Percentiles rank a stretch among this genome's conserved stretches.
Conservation (phyloP, 1,140 invertebrate genomes). For the Tetramorium simillimum region DNA sequence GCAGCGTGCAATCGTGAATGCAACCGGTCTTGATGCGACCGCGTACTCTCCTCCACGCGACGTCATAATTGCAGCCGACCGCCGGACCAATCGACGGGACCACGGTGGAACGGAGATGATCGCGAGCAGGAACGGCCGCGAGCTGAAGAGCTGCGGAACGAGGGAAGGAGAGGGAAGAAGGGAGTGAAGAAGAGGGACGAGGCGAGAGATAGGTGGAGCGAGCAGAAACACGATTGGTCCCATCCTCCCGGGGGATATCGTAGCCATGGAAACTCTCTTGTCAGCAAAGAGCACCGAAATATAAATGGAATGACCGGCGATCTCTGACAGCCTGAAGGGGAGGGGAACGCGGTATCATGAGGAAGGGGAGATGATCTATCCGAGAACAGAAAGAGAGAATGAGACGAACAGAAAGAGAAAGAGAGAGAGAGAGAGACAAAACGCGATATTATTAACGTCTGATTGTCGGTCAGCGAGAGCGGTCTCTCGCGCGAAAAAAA, state of each 20-base stretch:
- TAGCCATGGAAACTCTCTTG: conserved; percentile 79
- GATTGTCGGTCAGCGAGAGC: conserved; percentile 15
- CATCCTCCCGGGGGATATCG: conserved; percentile 74
- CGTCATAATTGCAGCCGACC: conserved; percentile 63
- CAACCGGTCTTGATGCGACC: conserved; percentile 59
- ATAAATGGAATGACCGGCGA: conserved; percentile 67
- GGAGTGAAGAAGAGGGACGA: conserved; percentile 59
- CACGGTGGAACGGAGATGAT: conserved; percentile 43
- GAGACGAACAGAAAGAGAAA: neutral
- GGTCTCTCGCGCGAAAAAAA: neutral
- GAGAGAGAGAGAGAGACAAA: neutral
- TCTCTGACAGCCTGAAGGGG: conserved; percentile 9
- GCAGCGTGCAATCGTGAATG: conserved; percentile 48
- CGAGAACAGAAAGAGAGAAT: neutral
- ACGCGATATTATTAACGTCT: conserved; percentile 42
- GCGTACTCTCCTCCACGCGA: conserved; percentile 68
- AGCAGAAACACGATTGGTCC: conserved; percentile 78
- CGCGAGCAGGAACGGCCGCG: neutral
- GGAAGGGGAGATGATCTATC: conserved; percentile 25
- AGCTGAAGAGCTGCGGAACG: neutral
- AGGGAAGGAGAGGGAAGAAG: conserved; percentile 50
- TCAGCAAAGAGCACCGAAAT: conserved; percentile 65
- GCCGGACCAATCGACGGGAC: conserved; percentile 62
- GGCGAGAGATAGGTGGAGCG: conserved; percentile 74
- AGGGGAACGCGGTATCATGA: conserved; percentile 13